Percentiles rank a stretch among this genome's conserved stretches.
Evolutionary conservation across 1,140 invertebrate species (phyloP).

Genomic region (Aphaenogaster rudis): DNA sequence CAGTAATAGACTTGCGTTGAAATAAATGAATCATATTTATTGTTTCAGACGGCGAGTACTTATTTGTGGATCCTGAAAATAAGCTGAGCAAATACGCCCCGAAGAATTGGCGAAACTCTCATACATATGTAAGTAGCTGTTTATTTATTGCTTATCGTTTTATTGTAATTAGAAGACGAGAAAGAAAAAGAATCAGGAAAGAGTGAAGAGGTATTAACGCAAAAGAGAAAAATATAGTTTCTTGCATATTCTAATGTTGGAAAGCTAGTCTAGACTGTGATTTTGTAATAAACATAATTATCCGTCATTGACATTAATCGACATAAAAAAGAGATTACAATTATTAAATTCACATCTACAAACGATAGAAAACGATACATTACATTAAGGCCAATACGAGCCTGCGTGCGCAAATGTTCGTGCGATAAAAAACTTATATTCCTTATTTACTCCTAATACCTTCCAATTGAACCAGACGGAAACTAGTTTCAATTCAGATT

Average conservation of each 20-base stretch:
- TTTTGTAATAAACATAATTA: not conserved
- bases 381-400: too few relatives aligned
- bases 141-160: not conserved
- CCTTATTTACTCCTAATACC: not conserved
- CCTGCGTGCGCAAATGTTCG: not conserved
- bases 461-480: not conserved
- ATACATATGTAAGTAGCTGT: constrained; percentile 93
- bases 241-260: constrained; percentile 47
- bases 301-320: not conserved
- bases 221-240: constrained; percentile 16
- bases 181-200: not conserved
- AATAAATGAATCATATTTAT: constrained; percentile 28
- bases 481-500: not conserved
- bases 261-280: constrained; percentile 63
- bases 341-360: not conserved
- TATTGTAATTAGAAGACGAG: not conserved
- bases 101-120: constrained; percentile 97
- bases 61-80: constrained; percentile 97
- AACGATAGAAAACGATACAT: not conserved
- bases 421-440: not conserved
- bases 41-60: constrained; percentile 96
- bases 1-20: not conserved
- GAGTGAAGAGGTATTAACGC: not conserved
- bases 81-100: constrained; percentile 98
- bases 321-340: not conserved